phyloP scores from a whole-genome alignment of 2,888 invertebrate species.

The Watsonalla binaria region DNA sequence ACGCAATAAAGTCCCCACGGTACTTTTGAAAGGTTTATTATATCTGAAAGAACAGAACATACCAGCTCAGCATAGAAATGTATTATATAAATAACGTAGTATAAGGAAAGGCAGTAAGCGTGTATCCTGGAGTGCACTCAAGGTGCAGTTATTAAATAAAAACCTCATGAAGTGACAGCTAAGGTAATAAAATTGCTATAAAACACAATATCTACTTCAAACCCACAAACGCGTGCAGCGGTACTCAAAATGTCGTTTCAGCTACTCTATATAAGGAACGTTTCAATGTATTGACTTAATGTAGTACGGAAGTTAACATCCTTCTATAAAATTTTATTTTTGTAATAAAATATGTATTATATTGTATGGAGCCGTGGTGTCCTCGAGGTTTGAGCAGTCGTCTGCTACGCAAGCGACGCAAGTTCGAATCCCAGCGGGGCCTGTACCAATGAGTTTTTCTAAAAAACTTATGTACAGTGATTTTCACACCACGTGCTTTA shows the following conservation, averaged over 20 bases:
- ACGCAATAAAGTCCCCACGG: background rate
- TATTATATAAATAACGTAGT: background rate
- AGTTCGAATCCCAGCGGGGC: no score
- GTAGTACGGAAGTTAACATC: background rate
- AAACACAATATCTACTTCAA: background rate
- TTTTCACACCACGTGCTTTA: no score
- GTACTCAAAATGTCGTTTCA: background rate
- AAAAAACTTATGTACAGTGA: no score
- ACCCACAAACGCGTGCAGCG: no score
- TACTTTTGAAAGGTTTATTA: background rate
- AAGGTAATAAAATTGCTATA: background rate
- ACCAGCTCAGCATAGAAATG: no score
- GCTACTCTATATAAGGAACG: background rate
- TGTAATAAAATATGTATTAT: no score
- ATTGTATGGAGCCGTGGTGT: no score
- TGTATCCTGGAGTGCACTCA: background rate
- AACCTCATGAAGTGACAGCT: background rate
- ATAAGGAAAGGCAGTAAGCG: constrained; percentile 21
- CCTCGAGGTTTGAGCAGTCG: no score
- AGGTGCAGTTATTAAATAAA: background rate
- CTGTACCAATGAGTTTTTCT: no score
- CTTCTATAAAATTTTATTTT: no score
- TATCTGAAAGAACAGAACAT: background rate
- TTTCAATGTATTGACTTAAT: background rate
- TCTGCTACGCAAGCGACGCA: no score